Evolutionary conservation across 2,888 invertebrate genomes (phyloP).

Genomic region (Drosophila macrospina): DNA sequence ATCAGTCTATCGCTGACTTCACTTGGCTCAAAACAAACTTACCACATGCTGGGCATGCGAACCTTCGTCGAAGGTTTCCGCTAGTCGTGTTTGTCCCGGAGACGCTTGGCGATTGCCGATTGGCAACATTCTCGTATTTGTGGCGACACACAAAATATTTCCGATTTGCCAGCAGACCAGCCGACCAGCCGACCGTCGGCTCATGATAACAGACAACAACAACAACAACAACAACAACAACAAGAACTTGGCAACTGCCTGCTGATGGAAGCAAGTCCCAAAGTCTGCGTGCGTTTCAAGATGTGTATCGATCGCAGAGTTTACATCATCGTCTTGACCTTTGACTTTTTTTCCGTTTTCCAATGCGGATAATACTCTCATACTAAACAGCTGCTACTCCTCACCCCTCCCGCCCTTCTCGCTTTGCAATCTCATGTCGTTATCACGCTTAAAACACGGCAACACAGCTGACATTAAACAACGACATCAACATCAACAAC

Average conservation of each 20-base stretch:
- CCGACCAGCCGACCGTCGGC: background rate
- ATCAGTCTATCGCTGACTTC: constrained; percentile 73
- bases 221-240: background rate
- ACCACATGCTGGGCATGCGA: constrained; percentile 75
- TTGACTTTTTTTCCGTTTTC: constrained; percentile 30
- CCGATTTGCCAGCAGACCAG: constrained; percentile 58
- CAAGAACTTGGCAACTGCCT: constrained; percentile 4
- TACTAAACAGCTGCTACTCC: constrained; percentile 33
- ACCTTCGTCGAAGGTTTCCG: constrained; percentile 28
- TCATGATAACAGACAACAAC: constrained; percentile 13
- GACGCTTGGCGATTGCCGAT: constrained; percentile 42
- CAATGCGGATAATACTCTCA: constrained; percentile 11
- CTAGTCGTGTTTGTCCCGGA: constrained; percentile 23
- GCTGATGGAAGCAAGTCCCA: constrained; percentile 3
- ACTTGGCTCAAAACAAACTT: constrained; percentile 45
- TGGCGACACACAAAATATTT: constrained; percentile 77
- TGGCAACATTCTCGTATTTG: constrained; percentile 62
- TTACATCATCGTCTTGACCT: constrained; percentile 64
- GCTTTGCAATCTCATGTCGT: constrained; percentile 53
- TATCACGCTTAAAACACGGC: constrained; percentile 56
- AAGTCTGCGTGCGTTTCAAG: constrained; percentile 37
- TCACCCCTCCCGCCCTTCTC: background rate
- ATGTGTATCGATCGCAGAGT: constrained; percentile 66
- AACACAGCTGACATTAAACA: constrained; percentile 67
- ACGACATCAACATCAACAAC: constrained; percentile 1